Evolutionary conservation across 2,797 vertebrate species (phyloP), one percentile per base, ranked within the genome.

Genomic region (Phylloscopus collybita): DNA sequence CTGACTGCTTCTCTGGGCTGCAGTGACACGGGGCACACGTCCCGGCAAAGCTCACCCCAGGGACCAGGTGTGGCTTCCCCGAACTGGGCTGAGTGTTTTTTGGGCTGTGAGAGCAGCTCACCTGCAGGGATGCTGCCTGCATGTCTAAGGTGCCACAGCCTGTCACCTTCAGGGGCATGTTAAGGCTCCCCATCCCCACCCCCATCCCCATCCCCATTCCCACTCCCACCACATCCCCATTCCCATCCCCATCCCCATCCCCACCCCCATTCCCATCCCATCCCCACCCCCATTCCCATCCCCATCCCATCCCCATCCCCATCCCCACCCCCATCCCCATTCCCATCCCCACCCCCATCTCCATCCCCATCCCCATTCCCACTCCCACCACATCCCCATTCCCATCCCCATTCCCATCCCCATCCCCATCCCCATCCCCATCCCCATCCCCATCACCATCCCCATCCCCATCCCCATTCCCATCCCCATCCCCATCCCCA

Each of bases 71-170:
- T 0, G 32, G 38, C 34, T 67, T 38, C 32, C 81, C 56, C 0
- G 0, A 7, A 5, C 8, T 8, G 57, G 10, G 7, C 1, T 3
- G 34, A 15, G 22, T 2, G 36, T 34, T 15, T 3, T 30, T 62
- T 0, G 18, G 16, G 4, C 34, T 9, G n/a, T 8, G 38, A 80
- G 38, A 47, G 73, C 81, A 49, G 87, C 57, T 66, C 7, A 6
- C 42, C 60, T 1, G 0, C 72, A 51, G 61, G 8, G 70, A 11
- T 45, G 74, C 54, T 45, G 54, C 40, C 71, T 10, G 27, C 9
- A 0, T 1, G 8, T 15, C 47, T 5, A 0, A 32, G 15, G 7
- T 34, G 50, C 38, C 29, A 3, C 1, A 1, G 51, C 42, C 72
- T 9, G 65, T 16, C 67, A 65, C 64, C 69, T 67, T 69, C 73